phyloP scores from a whole-genome alignment of 2,797 vertebrate genomes.

The Sebastes cheni region DNA sequence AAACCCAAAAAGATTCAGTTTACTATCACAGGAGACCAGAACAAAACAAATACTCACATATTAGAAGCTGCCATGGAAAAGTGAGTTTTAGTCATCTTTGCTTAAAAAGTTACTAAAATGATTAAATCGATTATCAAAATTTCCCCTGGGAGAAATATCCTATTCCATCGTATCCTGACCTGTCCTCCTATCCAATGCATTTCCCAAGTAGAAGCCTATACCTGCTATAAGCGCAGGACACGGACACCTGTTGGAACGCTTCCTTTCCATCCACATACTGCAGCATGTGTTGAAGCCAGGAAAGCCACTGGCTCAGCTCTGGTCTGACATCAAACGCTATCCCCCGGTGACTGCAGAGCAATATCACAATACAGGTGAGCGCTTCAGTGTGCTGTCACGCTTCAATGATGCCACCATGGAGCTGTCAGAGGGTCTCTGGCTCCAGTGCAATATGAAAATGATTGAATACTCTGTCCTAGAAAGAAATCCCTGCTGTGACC shows the following conservation, averaged over 20 bases:
- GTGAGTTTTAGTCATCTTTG: not conserved
- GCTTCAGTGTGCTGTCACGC: conserved; percentile 22
- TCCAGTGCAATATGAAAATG: conserved; percentile 36
- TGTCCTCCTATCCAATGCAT: not conserved
- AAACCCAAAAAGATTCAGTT: not conserved
- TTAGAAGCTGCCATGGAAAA: not conserved
- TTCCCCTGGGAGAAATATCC: not conserved
- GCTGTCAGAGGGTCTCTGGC: conserved; percentile 24
- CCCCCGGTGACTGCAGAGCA: not conserved
- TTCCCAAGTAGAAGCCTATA: not conserved
- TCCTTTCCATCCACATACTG: not conserved
- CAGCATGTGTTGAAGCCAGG: not conserved
- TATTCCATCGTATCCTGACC: not conserved
- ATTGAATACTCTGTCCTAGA: conserved; percentile 19
- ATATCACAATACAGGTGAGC: conserved; percentile 18
- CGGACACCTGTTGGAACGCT: not conserved
- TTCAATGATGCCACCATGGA: conserved; percentile 17
- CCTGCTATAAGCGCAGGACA: not conserved
- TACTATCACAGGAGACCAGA: not conserved
- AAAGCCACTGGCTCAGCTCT: not conserved
- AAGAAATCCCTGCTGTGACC: conserved; percentile 17
- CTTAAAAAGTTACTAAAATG: not conserved
- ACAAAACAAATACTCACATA: not conserved
- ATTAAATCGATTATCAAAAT: not conserved
- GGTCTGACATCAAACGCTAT: not conserved